Evolutionary conservation across 1,140 invertebrate genomes (phyloP).

Genomic region (Sycophaga agraensis): DNA sequence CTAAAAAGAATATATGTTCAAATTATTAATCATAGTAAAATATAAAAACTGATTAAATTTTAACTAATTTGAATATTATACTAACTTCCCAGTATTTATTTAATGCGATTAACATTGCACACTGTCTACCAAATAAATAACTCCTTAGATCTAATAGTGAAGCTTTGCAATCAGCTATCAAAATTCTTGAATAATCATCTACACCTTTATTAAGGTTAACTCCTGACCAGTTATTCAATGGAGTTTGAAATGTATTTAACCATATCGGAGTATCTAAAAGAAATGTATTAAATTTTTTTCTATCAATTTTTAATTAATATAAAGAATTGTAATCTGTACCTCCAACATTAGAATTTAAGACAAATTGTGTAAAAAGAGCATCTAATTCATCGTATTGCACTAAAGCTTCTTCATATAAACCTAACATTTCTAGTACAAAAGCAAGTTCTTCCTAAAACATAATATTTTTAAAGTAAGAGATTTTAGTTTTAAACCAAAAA

Average conservation of each 20-base stretch:
- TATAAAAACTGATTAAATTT: neutral
- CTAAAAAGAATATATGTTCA: conserved; percentile 47
- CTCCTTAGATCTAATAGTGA: conserved; percentile 88
- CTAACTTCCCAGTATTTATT: conserved; percentile 79
- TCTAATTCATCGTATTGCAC: conserved; percentile 97
- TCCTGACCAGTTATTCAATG: conserved; percentile 80
- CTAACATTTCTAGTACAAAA: conserved; percentile 92
- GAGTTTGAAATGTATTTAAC: conserved; percentile 74
- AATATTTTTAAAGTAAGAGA: conserved; percentile 33
- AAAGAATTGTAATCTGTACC: conserved; percentile 54
- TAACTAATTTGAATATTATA: conserved; percentile 27
- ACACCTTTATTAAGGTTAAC: conserved; percentile 71
- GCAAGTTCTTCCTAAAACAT: conserved; percentile 87
- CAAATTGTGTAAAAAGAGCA: conserved; percentile 94
- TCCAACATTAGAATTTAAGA: conserved; percentile 86
- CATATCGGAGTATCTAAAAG: conserved; percentile 73
- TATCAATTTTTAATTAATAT: neutral
- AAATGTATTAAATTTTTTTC: conserved; percentile 17
- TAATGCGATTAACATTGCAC: conserved; percentile 77
- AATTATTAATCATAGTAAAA: neutral
- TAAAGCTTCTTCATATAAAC: conserved; percentile 89
- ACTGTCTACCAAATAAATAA: conserved; percentile 92
- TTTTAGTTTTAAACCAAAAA: conserved; percentile 35
- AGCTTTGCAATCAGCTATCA: conserved; percentile 70
- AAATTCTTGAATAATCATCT: conserved; percentile 68